Percentiles rank a stretch among this genome's conserved stretches.
Evolutionary conservation across 2,797 vertebrate genomes (phyloP).

Genomic region (Chaenodraco wilsoni): DNA sequence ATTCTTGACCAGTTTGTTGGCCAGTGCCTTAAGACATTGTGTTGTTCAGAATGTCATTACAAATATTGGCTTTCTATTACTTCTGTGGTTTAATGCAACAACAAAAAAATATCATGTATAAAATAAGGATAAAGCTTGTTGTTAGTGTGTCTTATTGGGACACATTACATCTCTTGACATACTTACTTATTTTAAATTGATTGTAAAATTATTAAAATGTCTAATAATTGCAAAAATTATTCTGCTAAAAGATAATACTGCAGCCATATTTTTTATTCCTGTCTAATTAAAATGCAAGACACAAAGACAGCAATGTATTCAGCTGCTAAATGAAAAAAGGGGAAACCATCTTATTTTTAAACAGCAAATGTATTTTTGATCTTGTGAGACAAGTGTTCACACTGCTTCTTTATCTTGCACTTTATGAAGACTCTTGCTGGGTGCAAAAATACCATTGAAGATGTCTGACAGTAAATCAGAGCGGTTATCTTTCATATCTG

Average conservation of each 20-base stretch:
- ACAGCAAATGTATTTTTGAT: not conserved
- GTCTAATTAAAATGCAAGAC: not conserved
- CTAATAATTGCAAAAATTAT: not conserved
- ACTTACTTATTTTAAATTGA: too few relatives aligned
- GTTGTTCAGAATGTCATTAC: not conserved
- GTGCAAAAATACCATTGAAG: constrained; percentile 6
- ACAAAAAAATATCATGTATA: not conserved
- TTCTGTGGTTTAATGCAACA: not conserved
- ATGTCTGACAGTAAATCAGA: constrained; percentile 6
- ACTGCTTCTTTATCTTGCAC: not conserved
- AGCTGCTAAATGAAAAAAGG: not conserved
- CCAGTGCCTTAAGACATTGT: not conserved
- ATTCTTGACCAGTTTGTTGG: constrained; percentile 16
- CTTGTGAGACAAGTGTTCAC: not conserved
- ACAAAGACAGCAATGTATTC: not conserved
- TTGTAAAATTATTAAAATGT: not conserved
- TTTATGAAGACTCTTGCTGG: not conserved
- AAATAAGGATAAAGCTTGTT: not conserved
- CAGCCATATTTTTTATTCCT: not conserved
- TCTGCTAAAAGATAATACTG: not conserved
- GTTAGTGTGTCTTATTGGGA: not conserved
- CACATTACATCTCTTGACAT: not conserved
- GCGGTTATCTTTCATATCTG: not conserved
- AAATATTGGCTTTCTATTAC: not conserved
- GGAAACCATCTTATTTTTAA: not conserved